phyloP scores from a whole-genome alignment of 2,113 vertebrate genomes.

The Pantherophis guttatus region DNA sequence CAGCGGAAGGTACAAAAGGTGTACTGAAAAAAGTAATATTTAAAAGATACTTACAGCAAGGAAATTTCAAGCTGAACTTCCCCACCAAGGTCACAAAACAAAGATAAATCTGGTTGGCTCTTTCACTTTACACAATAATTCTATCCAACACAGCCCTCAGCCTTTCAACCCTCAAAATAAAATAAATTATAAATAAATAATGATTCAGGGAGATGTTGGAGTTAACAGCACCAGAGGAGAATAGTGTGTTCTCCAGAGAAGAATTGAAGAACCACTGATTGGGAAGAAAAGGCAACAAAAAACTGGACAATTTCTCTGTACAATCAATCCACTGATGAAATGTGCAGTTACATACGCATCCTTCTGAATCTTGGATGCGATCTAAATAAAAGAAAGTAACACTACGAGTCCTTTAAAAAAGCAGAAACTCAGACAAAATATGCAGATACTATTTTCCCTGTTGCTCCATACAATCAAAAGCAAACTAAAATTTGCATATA shows the following conservation, averaged over 20 bases:
- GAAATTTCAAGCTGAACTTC: background rate
- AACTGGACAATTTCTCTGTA: background rate
- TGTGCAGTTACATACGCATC: background rate
- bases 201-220: background rate
- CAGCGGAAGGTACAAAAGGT: background rate
- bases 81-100: background rate
- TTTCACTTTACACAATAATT: background rate
- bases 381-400: background rate
- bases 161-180: background rate
- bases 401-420: background rate
- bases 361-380: background rate
- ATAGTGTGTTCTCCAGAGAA: background rate
- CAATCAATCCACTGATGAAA: background rate
- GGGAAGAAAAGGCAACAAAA: background rate
- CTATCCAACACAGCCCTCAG: background rate
- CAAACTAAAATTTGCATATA: background rate
- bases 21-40: background rate
- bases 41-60: background rate
- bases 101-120: background rate
- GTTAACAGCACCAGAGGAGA: background rate
- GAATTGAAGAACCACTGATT: background rate
- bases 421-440: background rate
- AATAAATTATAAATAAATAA: background rate
- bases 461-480: background rate
- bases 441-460: background rate